Base-by-base conservation (phyloP, 1,140 invertebrate species). In the Lysiphlebus fabarum region DNA sequence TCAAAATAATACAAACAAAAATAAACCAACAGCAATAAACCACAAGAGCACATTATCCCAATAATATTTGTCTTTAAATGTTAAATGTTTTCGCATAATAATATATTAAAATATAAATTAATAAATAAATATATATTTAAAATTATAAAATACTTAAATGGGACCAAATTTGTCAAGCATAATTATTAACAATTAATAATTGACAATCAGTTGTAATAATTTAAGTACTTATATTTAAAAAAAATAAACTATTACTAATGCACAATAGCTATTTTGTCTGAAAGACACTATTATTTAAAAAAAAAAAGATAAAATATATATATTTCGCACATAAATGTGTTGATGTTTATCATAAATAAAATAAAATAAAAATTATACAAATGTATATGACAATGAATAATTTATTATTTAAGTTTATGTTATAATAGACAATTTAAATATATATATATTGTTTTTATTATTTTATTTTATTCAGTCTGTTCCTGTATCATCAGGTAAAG, bases 401-500 rank as follows among this genome's bases (percentile, higher is more conserved):
- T 62, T 62, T 62, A 62, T 58, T 60, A 44, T 50, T 41, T 59
- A 43, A 14, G 40, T 58, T 26, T 26, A 26, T 26, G 17, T 26
- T 26, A n/a, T n/a, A 26, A 26, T 26, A 26, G 47, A 36, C 26
- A 9, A 49, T 49, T 11, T 12, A 6, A 6, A 8, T 6, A 26
- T 48, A 26, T 34, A 45, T 47, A 4, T 47, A 43, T 62, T 50
- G 17, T 53, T 62, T 49, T 57, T 33, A 38, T 17, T 58, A 51
- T 37, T 62, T 36, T 43, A 57, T 41, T 53, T 54, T 38, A 61
- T 40, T 69, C 59, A 70, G 58, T 71, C 68, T 61, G 67, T 63
- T 59, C 67, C 66, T 56, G 65, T 59, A 61, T 68, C 70, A 48
- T 71, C 71, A 49, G 70, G 65, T 56, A 72, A 65, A 9, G 72